Base-by-base conservation (phyloP, 2,888 invertebrate species). In the Autographa pulchrina region DNA sequence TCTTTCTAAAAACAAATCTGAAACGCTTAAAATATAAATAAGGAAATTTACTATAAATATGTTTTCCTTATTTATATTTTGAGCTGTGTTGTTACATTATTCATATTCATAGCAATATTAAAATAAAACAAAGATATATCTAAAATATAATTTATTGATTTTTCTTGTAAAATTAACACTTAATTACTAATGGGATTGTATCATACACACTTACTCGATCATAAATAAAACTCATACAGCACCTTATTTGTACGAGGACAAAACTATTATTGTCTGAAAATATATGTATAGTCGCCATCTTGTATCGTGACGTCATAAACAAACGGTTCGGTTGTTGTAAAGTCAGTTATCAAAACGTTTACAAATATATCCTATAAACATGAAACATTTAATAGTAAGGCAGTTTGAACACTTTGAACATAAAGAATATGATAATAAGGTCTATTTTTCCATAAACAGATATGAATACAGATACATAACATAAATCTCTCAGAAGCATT, bases 111-210 rank as follows among this genome's bases (percentile, higher is more conserved):
- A n/a, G n/a, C n/a, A n/a, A n/a, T n/a, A n/a, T n/a, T n/a, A 48
- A 54, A 71, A 66, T 63, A 65, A 72, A 64, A 43, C 72, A 31
- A 32, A 56, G 31, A 16, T 62, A 38, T 78, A 80, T 82, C 76
- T 83, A 86, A 87, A 88, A 87, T 87, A 90, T 78, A 78, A 78
- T 89, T 89, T 89, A 87, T 88, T 88, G 83, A 87, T 85, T 84
- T 84, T 82, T 83, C 80, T 82, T 89, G 86, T 88, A 90, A 89
- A 90, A 89, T 86, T 89, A 90, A 89, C 90, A 82, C 91, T 92
- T 92, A 92, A 48, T 60, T 62, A 72, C 87, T 90, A 90, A 78
- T 80, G 65, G 78, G 80, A 71, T 62, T 80, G 70, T 67, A 69
- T 80, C 81, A 76, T 82, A 71, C 79, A 70, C 71, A 64, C 79